These are phyloP conservation scores for Apodemia zela DNA, from an alignment of 2,888 invertebrate species.

Conservation along the genomic window DNA sequence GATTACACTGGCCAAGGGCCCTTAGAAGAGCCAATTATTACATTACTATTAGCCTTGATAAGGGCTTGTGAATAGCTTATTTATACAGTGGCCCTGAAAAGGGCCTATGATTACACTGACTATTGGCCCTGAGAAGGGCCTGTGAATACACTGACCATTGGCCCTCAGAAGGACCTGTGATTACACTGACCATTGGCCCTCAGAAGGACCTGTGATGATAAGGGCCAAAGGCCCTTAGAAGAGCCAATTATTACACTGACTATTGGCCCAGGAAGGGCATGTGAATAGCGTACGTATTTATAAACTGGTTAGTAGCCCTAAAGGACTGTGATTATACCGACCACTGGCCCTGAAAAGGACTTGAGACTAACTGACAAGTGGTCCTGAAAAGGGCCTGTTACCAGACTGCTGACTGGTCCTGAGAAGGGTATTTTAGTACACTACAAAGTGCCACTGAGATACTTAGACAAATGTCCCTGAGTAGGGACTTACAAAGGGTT, in stretches of 20 bases:
- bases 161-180: not conserved
- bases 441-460: no score
- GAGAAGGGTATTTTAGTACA: slow-evolving; percentile 4
- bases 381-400: not conserved
- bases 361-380: not conserved
- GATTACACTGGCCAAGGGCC: slow-evolving; percentile 1
- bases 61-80: not conserved
- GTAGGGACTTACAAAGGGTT: no score
- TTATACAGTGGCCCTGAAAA: not conserved
- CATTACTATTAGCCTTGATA: not conserved
- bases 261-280: no score
- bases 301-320: no score
- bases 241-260: not conserved
- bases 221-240: not conserved
- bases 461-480: no score
- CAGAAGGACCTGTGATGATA: not conserved
- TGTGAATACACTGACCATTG: not conserved
- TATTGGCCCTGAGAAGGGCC: not conserved
- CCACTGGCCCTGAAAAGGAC: not conserved
- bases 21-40: slow-evolving; percentile 5
- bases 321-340: not conserved
- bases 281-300: no score
- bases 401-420: not conserved
- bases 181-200: slow-evolving; percentile 9
- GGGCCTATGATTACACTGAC: slow-evolving; percentile 15